These are phyloP conservation scores for Actinemys pallida DNA, from an alignment of 2,113 vertebrate species.

Conservation along the genomic window DNA sequence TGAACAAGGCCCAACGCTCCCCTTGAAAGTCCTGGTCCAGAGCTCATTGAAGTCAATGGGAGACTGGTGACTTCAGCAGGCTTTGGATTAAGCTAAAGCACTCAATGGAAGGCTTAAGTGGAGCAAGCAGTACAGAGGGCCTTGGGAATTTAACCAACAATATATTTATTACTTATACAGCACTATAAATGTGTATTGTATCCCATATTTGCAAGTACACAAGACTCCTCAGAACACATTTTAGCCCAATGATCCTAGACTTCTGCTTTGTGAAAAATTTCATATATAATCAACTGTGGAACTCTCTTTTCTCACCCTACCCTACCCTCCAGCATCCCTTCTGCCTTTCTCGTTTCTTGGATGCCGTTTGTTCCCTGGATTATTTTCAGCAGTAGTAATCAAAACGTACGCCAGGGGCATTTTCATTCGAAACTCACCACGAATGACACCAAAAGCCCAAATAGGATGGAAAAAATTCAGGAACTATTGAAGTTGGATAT, in stretches of 20 bases:
- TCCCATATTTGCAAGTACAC: not conserved
- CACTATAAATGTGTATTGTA: not conserved
- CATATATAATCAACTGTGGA: not conserved
- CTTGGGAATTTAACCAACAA: not conserved
- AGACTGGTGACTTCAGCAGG: not conserved
- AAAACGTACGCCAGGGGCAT: not conserved
- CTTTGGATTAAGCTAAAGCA: not conserved
- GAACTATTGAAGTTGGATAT: fast-evolving
- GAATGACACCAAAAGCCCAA: not conserved
- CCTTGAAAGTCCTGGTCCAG: not conserved
- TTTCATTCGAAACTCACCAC: not conserved
- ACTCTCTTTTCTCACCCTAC: not conserved
- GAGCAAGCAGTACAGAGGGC: not conserved
- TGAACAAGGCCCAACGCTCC: not conserved
- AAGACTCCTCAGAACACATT: fast-evolving
- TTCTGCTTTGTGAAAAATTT: not conserved
- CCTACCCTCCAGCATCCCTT: not conserved
- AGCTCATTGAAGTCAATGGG: not conserved
- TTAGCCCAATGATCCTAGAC: not conserved
- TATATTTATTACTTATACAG: not conserved
- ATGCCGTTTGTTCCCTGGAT: not conserved
- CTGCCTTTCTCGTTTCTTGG: not conserved
- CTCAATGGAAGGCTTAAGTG: not conserved
- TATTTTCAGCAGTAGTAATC: not conserved
- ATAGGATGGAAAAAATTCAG: not conserved